Percentiles rank a stretch among this genome's conserved stretches.
phyloP scores from a whole-genome alignment of 2,888 invertebrate species.

The Pelosia muscerda region DNA sequence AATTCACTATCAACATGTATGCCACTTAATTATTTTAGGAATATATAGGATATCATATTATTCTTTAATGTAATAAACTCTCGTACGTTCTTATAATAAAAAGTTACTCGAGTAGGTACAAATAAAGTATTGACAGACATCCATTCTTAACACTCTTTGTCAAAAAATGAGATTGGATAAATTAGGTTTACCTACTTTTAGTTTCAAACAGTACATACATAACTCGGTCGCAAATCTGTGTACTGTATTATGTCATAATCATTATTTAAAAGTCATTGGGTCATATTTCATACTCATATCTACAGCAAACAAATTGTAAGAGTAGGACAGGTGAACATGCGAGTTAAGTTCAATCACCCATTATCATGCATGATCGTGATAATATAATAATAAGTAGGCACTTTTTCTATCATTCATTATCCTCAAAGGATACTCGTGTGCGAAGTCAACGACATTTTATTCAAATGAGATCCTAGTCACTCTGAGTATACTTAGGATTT shows the following conservation, averaged over 20 bases:
- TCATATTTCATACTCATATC: slow-evolving; percentile 56
- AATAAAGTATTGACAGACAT: neutral
- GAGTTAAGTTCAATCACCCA: slow-evolving; percentile 33
- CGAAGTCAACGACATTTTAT: slow-evolving; percentile 56
- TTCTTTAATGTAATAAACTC: neutral
- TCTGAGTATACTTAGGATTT: slow-evolving; percentile 62
- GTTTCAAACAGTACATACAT: slow-evolving; percentile 21
- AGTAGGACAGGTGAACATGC: slow-evolving; percentile 62
- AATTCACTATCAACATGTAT: neutral
- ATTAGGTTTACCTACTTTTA: neutral
- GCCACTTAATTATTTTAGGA: neutral
- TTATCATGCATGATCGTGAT: slow-evolving; percentile 32
- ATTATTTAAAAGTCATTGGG: slow-evolving; percentile 67
- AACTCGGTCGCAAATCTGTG: slow-evolving; percentile 39
- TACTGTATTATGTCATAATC: slow-evolving; percentile 56
- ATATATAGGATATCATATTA: neutral
- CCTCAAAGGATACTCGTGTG: slow-evolving; percentile 34
- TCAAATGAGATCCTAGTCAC: slow-evolving; percentile 55
- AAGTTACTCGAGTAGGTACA: too few species aligned
- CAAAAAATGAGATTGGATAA: neutral
- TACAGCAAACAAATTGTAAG: slow-evolving; percentile 53
- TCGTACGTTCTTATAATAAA: neutral
- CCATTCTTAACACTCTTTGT: too few species aligned
- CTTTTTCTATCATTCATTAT: slow-evolving; percentile 26
- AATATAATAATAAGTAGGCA: slow-evolving; percentile 15